Evolutionary conservation across 2,113 vertebrate species (phyloP).

Genomic region (Bombycilla garrulus): DNA sequence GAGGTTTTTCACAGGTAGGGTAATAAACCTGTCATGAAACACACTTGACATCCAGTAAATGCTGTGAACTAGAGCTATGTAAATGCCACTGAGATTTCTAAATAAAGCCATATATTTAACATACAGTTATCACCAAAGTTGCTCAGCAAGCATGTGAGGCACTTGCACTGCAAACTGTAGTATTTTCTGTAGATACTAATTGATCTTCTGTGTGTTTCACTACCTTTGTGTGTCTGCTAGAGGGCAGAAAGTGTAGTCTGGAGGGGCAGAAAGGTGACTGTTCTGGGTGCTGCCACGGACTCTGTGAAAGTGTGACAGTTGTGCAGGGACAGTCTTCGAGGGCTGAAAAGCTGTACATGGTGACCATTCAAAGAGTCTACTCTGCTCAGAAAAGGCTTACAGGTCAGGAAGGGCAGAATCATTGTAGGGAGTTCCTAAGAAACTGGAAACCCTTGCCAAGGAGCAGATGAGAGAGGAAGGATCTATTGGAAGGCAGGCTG

Average conservation of each 20-base stretch:
- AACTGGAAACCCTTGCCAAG: not conserved
- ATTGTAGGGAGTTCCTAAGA: not conserved
- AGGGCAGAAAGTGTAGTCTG: not conserved
- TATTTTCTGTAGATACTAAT: not conserved
- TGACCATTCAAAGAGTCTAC: not conserved
- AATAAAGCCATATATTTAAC: not conserved
- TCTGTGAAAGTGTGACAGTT: not conserved
- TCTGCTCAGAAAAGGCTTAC: not conserved
- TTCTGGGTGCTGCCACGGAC: not conserved
- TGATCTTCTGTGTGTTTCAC: not conserved
- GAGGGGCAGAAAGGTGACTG: not conserved
- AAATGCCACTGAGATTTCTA: conserved; percentile 9
- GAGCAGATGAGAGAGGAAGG: not conserved
- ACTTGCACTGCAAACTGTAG: not conserved
- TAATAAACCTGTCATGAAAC: conserved; percentile 25
- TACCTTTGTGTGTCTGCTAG: not conserved
- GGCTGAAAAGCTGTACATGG: not conserved
- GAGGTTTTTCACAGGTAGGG: conserved; percentile 8
- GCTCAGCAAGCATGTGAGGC: not conserved
- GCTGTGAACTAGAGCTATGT: not conserved
- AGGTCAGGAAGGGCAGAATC: not conserved
- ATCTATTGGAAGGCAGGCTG: not conserved
- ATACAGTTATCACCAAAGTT: not conserved
- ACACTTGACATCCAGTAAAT: not conserved
- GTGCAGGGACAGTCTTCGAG: not conserved